Evolutionary conservation across 2,888 invertebrate genomes (phyloP), one percentile per base, ranked within the genome.

Genomic region (Philonicus albiceps): DNA sequence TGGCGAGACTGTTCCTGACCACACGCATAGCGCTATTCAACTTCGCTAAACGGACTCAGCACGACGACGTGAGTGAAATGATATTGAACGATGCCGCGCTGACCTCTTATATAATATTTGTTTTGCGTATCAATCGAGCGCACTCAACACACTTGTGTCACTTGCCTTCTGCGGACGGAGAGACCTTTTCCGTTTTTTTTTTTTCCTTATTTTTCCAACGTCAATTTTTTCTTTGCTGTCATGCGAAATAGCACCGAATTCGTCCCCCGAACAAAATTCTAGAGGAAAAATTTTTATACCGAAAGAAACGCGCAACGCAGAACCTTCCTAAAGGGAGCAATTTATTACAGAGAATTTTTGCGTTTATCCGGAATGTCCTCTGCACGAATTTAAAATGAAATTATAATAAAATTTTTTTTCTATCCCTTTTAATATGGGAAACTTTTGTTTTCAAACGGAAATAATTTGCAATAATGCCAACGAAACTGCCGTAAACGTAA

Each of bases 61-160:
- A 80, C 19, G 34, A 49, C 53, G n/a, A 64, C 27, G 64, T 64
- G 64, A 64, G 64, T 13, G 64, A 64, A 64, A 64, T 64, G 64
- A 64, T 64, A 64, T 27, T 80, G 43, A 40, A 76, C 13, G 19
- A 76, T 34, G 22, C 49, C 37, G 34, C 31, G 78, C 30, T 78
- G 80, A 80, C 43, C 31, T 80, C 49, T 80, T 80, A 80, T 80
- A 80, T 80, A 80, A 80, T 80, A 27, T 22, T 53, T 80, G 43
- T 30, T 80, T 53, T 80, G 40, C 80, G 80, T 80, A 53, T 80
- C 43, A 49, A 53, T 16, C 31, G 8, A 49, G 13, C 5, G 5
- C 80, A 80, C 80, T 53, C n/a, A n/a, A n/a, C n/a, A 49, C 80
- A 80, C 43, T 78, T 78, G 30, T 43, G 30, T 43, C 78, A 78